These are phyloP conservation scores for Denticeps clupeoides DNA, from an alignment of 2,797 vertebrate species.

Conservation along the genomic window DNA sequence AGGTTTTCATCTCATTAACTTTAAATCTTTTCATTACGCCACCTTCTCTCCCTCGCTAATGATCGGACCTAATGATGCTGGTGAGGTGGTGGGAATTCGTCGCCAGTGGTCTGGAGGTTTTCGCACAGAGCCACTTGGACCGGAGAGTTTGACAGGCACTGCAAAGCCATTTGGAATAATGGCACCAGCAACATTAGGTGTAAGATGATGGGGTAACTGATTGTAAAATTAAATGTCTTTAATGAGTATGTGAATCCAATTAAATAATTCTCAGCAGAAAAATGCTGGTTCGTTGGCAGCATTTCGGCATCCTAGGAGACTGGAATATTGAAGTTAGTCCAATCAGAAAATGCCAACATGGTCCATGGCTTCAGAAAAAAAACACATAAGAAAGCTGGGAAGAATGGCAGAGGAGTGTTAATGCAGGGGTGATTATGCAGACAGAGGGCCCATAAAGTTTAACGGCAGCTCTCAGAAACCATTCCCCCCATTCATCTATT, in stretches of 20 bases:
- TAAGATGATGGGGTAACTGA: too few relatives aligned
- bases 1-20: conserved; percentile 48
- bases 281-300: too few relatives aligned
- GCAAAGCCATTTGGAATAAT: too few relatives aligned
- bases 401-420: neutral
- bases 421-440: neutral
- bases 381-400: neutral
- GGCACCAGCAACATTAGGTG: too few relatives aligned
- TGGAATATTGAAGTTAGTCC: too few relatives aligned
- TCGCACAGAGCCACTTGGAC: conserved; percentile 6
- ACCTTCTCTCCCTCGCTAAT: conserved; percentile 27
- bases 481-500: neutral
- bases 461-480: neutral
- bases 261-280: too few relatives aligned
- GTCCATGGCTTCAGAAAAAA: neutral
- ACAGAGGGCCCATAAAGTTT: neutral
- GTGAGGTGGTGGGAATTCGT: conserved; percentile 22
- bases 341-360: too few relatives aligned
- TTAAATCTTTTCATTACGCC: conserved; percentile 26
- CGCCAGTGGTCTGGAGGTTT: conserved; percentile 12
- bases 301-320: too few relatives aligned
- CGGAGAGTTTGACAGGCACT: too few relatives aligned
- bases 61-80: conserved; percentile 25
- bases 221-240: too few relatives aligned
- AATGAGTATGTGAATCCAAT: too few relatives aligned